Base-by-base conservation (phyloP, 2,797 vertebrate genomes). In the Ptychadena robeensis region DNA sequence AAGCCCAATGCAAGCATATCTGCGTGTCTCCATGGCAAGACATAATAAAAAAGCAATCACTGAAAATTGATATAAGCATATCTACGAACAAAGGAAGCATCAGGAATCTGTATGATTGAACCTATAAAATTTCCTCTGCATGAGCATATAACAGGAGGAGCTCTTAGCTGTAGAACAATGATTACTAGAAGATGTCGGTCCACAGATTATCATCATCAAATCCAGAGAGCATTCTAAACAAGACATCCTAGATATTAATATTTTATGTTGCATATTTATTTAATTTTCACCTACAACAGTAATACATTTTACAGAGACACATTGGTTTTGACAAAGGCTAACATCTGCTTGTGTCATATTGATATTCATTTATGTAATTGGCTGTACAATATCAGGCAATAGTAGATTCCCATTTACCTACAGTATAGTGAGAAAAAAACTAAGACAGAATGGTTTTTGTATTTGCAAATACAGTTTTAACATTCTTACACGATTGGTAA, bases 1-100 rank as follows among this genome's bases (percentile, higher is more conserved):
- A 27, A 44, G 68, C 35, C 63, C 53, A 72, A 80, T 71, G 63
- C 27, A 64, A 64, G 68, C 32, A 63, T 31, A 63, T 63, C 32
- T 72, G 34, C 3, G 27, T 40, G 22, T 1, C 64, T 48, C 59
- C 12, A 28, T 9, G 63, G 68, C 48, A 57, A 28, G 38, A 48
- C 14, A 63, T 31, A 70, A 28, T 53, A 32, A 53, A 73, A 81
- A 73, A 14, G 34, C 27, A 48, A 57, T 53, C 25, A n/a, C 12
- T 67, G 0, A 14, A 27, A 35, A 27, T 11, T 73, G 38, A 59
- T 2, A 25, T 53, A 61, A 67, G 25, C 38, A 34, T 32, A 66
- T 66, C 31, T 67, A 2, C 34, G 6, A 35, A 8, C 9, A 40
- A 57, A 48, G 30, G 8, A 53, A 73, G 22, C 10, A 69, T 11